Base-by-base conservation (phyloP, 2,113 vertebrate genomes). In the Plecturocebus donacophilus region DNA sequence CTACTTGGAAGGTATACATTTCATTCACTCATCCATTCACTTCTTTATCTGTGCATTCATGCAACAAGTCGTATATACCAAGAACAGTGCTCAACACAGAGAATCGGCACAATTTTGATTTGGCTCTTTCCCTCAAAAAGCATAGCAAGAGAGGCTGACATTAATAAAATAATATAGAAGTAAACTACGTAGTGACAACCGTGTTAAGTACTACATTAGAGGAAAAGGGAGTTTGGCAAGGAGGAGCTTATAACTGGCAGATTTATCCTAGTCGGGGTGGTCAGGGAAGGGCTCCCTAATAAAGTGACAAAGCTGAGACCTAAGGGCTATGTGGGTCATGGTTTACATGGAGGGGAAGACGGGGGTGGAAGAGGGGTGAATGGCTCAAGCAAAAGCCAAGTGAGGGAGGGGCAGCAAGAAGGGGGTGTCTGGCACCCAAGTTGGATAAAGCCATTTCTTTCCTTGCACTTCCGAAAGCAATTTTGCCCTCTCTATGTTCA, bases 401-500 rank as follows among this genome's bases (percentile, higher is more conserved):
- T 8, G 32, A 54, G 0, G 38, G 58, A 42, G 52, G 9, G 17
- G 20, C 17, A 58, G 64, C 12, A 21, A 80, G 42, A 42, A 13
- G 38, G 3, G 21, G 40, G 8, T 19, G 5, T 30, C 30, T 82
- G 40, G 49, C 9, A 52, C 12, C n/a, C n/a, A 52, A 40, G 19
- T 0, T 3, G 0, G 9, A 47, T 35, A 47, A 58, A 58, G 75
- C 11, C 16, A 3, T 23, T 73, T 25, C 21, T 4, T 8, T 10
- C n/a, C 13, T 20, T 16, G 5, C 21, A 35, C 40, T 64, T 64
- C 8, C 8, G 9, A 20, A 70, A 81, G 19, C 16, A 77, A 21
- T 1, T 6, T 5, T 32, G 12, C 23, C 35, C 52, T n/a, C 40
- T 25, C 21, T 3, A 1, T 0, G 9, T 27, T 38, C 35, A 56